A percentile compares a stretch with the other conserved stretches of the same genome.
Evolutionary conservation across 1,140 invertebrate species (phyloP).

Genomic region (Brachionus sp.): DNA sequence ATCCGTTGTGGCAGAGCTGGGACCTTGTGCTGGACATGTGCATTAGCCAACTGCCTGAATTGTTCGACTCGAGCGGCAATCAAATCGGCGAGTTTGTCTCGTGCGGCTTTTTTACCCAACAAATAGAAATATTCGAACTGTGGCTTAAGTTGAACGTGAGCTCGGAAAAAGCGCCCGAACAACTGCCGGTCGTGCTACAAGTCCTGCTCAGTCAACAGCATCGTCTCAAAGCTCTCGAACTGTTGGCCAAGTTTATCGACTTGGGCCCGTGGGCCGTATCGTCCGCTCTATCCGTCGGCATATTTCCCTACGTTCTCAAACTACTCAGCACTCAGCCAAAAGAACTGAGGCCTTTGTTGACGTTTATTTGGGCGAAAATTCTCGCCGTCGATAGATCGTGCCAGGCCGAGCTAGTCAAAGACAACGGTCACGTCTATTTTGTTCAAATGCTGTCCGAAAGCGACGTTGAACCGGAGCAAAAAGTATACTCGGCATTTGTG

Average conservation of each 20-base stretch:
- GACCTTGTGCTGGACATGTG: conserved; percentile 90
- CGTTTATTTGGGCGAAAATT: conserved; percentile 99
- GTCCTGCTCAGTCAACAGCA: conserved; percentile 94
- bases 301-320: conserved; percentile 97
- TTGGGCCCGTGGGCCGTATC: conserved; percentile 95
- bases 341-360: conserved; percentile 83
- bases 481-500: conserved; percentile 44
- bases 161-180: conserved; percentile 68
- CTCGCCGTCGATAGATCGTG: conserved; percentile 91
- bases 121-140: conserved; percentile 38
- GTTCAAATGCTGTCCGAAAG: conserved; percentile 56
- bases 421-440: conserved; percentile 91
- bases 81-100: neutral
- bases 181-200: conserved; percentile 84
- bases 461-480: neutral
- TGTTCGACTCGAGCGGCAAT: neutral
- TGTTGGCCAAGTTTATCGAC: conserved; percentile 90
- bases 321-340: conserved; percentile 77
- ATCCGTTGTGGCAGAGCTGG: conserved; percentile 79
- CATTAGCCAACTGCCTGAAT: conserved; percentile 75
- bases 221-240: conserved; percentile 83
- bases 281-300: conserved; percentile 89
- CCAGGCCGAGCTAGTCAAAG: conserved; percentile 89
- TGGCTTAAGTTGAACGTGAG: conserved; percentile 24
- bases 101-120: conserved; percentile 38